phyloP scores from a whole-genome alignment of 2,888 invertebrate genomes.

The Phaonia tiefii region DNA sequence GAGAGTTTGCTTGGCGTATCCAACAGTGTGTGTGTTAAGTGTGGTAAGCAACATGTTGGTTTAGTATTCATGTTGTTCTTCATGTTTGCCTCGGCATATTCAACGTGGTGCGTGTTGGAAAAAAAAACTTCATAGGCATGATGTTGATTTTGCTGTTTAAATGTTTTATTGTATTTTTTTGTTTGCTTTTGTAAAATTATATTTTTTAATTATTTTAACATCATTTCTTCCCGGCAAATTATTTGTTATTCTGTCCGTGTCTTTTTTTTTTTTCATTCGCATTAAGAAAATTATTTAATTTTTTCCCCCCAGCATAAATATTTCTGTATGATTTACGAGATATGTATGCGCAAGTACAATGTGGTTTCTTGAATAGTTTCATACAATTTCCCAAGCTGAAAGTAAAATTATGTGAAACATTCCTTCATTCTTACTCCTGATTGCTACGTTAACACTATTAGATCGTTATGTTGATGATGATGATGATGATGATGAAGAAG shows the following conservation, averaged over 20 bases:
- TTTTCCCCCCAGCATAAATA: not conserved
- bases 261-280: not conserved
- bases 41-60: constrained; percentile 25
- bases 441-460: too few species aligned
- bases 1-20: too few species aligned
- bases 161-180: constrained; percentile 14
- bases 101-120: too few species aligned
- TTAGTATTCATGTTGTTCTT: constrained; percentile 30
- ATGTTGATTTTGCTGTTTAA: constrained; percentile 37
- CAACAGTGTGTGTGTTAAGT: too few species aligned
- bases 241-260: not conserved
- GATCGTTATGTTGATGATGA: too few species aligned
- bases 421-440: too few species aligned
- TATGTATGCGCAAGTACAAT: too few species aligned
- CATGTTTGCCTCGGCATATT: constrained; percentile 6
- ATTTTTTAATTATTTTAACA: constrained; percentile 54
- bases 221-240: constrained; percentile 16
- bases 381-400: too few species aligned
- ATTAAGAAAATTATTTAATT: constrained; percentile 57
- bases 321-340: constrained; percentile 13
- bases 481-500: too few species aligned
- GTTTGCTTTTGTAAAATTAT: constrained; percentile 2
- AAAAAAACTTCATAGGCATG: too few species aligned
- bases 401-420: too few species aligned
- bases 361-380: too few species aligned